Evolutionary conservation across 2,888 invertebrate species (phyloP), one percentile per base, ranked within the genome.

Genomic region (Acleris emargana): DNA sequence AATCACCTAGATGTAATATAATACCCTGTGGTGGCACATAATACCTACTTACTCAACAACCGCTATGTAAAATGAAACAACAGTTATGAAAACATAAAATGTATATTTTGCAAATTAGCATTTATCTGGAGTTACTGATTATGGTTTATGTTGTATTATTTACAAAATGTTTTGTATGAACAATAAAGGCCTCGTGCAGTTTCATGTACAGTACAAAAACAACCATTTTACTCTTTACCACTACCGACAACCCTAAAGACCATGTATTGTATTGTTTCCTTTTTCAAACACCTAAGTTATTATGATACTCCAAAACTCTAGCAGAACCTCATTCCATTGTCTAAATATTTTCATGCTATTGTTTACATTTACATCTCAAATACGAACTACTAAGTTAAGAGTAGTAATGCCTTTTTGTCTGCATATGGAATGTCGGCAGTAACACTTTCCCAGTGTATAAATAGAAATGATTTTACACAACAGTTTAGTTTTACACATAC

Each of bases 51-150:
- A 43, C 43, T 43, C 13, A 16, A 4, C 20, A 47, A 18, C 5
- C 3, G 28, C 28, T 1, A 49, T 45, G 47, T 25, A 43, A 54
- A 81, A 81, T 79, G 72, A 80, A 84, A 83, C 76, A 73, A 78
- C 70, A 68, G 67, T 62, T 68, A 70, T 74, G 73, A 76, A 81
- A 79, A 80, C 73, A 77, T 81, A 78, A 79, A 71, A 78, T 76
- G 81, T 78, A 81, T 77, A 78, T 80, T 83, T 76, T 77, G 79
- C 80, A 82, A 80, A 82, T 84, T 83, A 84, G 84, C 84, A 84
- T 83, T 77, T 76, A 76, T 76, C 73, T 83, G 82, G 83, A 82
- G 76, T 76, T 77, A 69, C 74, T 42, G 42, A 60, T 51, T 51
- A 75, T 76, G 72, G 71, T 71, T 74, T 70, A 70, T 68, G 67